Percentiles rank a stretch among this genome's conserved stretches.
These are phyloP conservation scores for Datnioides undecimradiatus DNA, from an alignment of 2,113 vertebrate species.

Conservation along the genomic window DNA sequence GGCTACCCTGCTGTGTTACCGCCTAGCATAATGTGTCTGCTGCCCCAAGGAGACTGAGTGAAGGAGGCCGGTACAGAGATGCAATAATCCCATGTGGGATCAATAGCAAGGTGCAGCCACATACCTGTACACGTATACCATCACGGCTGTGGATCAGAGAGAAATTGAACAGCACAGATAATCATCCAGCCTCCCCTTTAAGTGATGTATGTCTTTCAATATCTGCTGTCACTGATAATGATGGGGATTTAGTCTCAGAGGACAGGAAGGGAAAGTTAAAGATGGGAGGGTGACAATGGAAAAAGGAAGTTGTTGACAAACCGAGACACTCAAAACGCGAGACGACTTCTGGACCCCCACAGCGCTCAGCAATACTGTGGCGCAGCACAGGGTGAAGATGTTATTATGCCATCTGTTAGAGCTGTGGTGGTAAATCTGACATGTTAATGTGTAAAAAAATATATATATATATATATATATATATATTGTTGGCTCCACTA, in stretches of 20 bases:
- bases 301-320: conserved; percentile 60
- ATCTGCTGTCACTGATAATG: conserved; percentile 55
- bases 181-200: conserved; percentile 36
- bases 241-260: conserved; percentile 64
- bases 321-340: conserved; percentile 31
- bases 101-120: conserved; percentile 73
- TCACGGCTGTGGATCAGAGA: conserved; percentile 76
- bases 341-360: conserved; percentile 13
- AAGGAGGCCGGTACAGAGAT: conserved; percentile 43
- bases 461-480: no score
- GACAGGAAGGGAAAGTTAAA: conserved; percentile 61
- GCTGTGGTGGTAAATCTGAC: no score
- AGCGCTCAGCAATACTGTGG: conserved; percentile 10
- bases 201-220: conserved; percentile 68
- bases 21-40: conserved; percentile 74
- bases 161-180: conserved; percentile 60
- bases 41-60: conserved; percentile 73
- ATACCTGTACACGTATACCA: conserved; percentile 66
- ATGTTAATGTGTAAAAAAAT: background rate
- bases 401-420: background rate
- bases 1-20: conserved; percentile 68
- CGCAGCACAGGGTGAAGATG: background rate
- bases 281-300: conserved; percentile 16
- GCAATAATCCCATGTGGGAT: conserved; percentile 77
- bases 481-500: background rate